Evolutionary conservation across 1,140 invertebrate species (phyloP), one percentile per base, ranked within the genome.

Genomic region (Drosophila yakuba): DNA sequence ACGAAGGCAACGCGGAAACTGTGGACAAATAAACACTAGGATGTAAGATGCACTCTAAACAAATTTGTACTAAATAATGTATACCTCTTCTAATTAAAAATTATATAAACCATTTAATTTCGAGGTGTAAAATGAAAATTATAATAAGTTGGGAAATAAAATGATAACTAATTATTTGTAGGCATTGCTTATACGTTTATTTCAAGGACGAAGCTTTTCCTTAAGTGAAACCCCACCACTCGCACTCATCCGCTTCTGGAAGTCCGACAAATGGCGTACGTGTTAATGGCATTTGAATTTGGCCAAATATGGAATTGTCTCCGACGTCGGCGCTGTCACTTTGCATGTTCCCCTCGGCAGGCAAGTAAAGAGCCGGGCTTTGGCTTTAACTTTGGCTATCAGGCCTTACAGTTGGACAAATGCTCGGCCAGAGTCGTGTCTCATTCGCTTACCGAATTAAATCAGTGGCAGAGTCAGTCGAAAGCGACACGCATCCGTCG

Each of bases 261-360:
- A 56, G 62, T 32, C 71, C 72, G 76, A 86, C 86, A 90, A 91
- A 83, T 89, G 89, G 84, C 72, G 90, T 85, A 91, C 85, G 89
- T 91, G 89, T 91, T 91, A 91, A 91, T 91, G 89, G 89, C 81
- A 91, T 91, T 91, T 89, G 89, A 85, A 89, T 91, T 91, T 91
- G 75, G 63, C 89, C 89, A 91, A 91, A 91, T 91, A 91, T 85
- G 89, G 89, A 84, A 68, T 73, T 69, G 83, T 81, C 74, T 75
- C 54, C 50, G 47, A 48, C 58, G 57, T 67, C 45, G 78, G 64
- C 69, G 56, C 62, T 88, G 83, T 89, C 83, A 89, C 80, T 88
- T 88, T 88, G 83, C 83, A 88, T 88, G 83, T 84, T 78, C 67
- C 69, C 73, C 56, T 45, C 51, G 36, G 44, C 35, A 39, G 60